A percentile compares a stretch with the other conserved stretches of the same genome.
Evolutionary conservation across 2,113 vertebrate genomes (phyloP).

Genomic region (Rhadina sibilatrix): DNA sequence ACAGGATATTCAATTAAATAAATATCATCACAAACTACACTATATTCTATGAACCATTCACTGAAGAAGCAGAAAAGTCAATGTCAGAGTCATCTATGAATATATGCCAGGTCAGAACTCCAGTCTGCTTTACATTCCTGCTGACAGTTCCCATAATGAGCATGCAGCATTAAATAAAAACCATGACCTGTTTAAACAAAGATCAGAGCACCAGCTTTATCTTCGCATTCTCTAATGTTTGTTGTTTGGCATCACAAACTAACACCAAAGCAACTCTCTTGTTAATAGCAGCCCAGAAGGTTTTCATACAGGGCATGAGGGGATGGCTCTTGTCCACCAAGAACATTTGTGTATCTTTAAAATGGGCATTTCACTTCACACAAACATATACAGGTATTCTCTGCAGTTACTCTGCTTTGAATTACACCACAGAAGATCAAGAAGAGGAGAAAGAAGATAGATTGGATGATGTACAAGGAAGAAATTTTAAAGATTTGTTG

Average conservation of each 20-base stretch:
- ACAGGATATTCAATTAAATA: neutral
- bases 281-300: neutral
- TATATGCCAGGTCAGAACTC: neutral
- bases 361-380: neutral
- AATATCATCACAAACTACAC: neutral
- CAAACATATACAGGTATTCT: neutral
- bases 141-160: neutral
- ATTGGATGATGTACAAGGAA: neutral
- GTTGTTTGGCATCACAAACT: neutral
- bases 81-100: neutral
- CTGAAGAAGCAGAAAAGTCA: neutral
- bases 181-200: conserved; percentile 42
- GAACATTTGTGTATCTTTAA: neutral
- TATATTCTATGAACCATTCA: neutral
- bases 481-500: neutral
- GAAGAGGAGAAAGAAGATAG: neutral
- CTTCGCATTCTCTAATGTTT: neutral
- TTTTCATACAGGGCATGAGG: neutral
- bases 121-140: neutral
- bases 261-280: neutral
- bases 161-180: conserved; percentile 30
- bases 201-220: conserved; percentile 19
- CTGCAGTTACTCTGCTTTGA: neutral
- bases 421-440: neutral
- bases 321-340: neutral